Percentiles rank a stretch among this genome's conserved stretches.
Evolutionary conservation across 2,797 vertebrate genomes (phyloP).

Genomic region (Girardinus metallicus): DNA sequence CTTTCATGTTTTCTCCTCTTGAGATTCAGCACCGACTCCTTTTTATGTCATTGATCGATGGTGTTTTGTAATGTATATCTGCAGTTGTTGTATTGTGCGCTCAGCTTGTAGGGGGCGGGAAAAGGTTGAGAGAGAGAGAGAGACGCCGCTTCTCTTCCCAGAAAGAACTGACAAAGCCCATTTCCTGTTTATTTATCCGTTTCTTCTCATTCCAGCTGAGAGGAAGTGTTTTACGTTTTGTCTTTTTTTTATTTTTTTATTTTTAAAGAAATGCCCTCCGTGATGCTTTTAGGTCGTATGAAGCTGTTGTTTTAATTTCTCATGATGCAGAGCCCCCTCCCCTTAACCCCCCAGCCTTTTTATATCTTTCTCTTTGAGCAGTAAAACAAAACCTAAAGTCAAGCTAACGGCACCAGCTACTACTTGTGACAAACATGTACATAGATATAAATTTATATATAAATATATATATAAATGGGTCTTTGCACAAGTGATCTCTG

Average conservation of each 20-base stretch:
- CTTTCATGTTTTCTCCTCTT: slow-evolving; percentile 15
- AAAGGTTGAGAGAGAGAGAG: slow-evolving; percentile 1
- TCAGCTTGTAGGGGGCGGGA: slow-evolving; percentile 13
- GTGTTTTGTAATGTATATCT: slow-evolving; percentile 52
- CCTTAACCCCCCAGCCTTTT: too few species aligned
- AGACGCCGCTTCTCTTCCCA: slow-evolving; percentile 18
- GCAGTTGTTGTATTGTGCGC: slow-evolving; percentile 43
- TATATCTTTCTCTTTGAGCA: slow-evolving; percentile 63
- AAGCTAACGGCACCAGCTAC: slow-evolving; percentile 77
- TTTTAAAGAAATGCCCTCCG: slow-evolving; percentile 8
- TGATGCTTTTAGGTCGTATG: slow-evolving; percentile 63
- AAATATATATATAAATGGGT: slow-evolving; percentile 79
- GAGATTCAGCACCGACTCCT: slow-evolving; percentile 34
- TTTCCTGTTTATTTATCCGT: slow-evolving; percentile 7
- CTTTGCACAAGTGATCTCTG: slow-evolving; percentile 84
- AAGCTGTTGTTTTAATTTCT: slow-evolving; percentile 46
- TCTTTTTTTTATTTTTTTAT: not conserved
- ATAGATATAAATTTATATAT: slow-evolving; percentile 80
- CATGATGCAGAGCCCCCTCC: slow-evolving; percentile 62
- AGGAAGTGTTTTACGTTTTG: slow-evolving; percentile 23
- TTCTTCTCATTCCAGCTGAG: slow-evolving; percentile 20
- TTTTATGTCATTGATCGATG: slow-evolving; percentile 30
- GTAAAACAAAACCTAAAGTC: slow-evolving; percentile 66
- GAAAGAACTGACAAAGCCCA: slow-evolving; percentile 32
- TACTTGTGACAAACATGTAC: slow-evolving; percentile 72